Conservation (phyloP, 2,797 vertebrate species). For the Chrosomus eos region DNA sequence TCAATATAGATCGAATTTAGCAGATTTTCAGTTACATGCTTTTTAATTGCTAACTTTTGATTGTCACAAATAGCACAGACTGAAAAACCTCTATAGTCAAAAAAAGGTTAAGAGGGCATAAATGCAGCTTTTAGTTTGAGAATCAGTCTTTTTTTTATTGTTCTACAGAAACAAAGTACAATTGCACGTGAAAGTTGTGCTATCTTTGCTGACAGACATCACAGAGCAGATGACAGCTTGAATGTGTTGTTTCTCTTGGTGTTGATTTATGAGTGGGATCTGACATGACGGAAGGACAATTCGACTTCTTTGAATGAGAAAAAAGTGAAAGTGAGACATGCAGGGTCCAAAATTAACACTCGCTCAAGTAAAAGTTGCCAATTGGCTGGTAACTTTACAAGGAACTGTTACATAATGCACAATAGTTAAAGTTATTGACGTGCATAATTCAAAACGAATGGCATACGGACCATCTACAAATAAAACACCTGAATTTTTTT, state of each 20-base stretch:
- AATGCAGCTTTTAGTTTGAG: neutral
- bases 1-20: conserved; percentile 66
- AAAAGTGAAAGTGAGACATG: conserved; percentile 53
- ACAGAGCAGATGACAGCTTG: conserved; percentile 33
- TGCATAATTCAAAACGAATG: neutral
- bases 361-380: conserved; percentile 4
- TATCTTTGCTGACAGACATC: neutral
- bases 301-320: neutral
- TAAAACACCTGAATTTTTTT: neutral
- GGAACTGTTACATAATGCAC: neutral
- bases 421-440: neutral
- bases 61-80: neutral
- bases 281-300: conserved; percentile 39
- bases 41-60: conserved; percentile 5
- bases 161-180: neutral
- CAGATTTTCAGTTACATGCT: conserved; percentile 24
- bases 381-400: neutral
- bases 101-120: neutral
- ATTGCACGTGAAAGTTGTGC: neutral
- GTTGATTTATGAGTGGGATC: conserved; percentile 67
- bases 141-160: neutral
- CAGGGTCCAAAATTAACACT: neutral
- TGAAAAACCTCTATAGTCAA: neutral
- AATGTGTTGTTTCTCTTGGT: conserved; percentile 47
- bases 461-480: neutral